Conservation (phyloP, 2,888 invertebrate genomes). For the Zhengitettix transpicula region DNA sequence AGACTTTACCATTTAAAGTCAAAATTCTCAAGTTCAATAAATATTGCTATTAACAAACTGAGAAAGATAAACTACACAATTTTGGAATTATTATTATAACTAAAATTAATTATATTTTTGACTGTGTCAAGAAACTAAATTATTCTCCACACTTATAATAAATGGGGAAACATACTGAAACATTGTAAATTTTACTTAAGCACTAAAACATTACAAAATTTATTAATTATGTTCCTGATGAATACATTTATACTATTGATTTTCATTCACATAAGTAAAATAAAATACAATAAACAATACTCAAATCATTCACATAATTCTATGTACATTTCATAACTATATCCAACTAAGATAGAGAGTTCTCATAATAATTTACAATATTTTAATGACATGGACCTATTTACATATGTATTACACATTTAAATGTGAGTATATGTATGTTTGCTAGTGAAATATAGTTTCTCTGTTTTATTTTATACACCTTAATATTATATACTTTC, state of each 20-base stretch:
- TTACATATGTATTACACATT: not conserved
- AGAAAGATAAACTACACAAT: not conserved
- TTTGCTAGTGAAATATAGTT: not conserved
- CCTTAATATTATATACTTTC: slow-evolving; percentile 3
- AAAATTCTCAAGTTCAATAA: no score
- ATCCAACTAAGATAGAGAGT: not conserved
- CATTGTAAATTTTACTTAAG: no score
- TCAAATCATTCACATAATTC: not conserved
- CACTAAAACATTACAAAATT: no score
- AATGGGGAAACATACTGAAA: no score
- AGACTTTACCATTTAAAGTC: no score
- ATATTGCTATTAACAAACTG: no score
- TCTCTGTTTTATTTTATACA: not conserved
- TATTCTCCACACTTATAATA: no score
- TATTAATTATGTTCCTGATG: no score
- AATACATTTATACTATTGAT: no score
- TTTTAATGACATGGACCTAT: no score
- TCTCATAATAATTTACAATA: no score
- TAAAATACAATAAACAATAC: not conserved
- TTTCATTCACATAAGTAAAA: not conserved
- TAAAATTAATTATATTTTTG: not conserved
- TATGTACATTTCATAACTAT: not conserved
- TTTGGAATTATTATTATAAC: not conserved
- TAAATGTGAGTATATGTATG: not conserved
- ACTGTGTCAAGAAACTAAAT: no score